Base-by-base conservation (phyloP, 1,140 invertebrate genomes). In the Drosophila tropicalis region DNA sequence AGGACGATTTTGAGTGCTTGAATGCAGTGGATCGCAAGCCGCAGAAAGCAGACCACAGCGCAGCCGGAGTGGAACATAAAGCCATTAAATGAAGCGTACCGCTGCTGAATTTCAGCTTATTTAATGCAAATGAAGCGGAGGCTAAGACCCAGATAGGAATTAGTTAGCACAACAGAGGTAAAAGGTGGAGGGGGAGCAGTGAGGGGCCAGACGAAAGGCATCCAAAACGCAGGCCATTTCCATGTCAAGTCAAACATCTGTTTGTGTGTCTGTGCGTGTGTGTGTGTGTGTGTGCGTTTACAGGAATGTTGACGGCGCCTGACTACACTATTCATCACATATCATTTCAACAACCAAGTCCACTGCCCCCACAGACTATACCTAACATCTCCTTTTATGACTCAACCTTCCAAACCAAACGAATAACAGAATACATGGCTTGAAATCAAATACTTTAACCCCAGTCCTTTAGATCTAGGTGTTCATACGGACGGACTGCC, bases 51-150 rank as follows among this genome's bases (percentile, higher is more conserved):
- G 40, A 44, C 36, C 36, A 13, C 10, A 13, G 36, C 3, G 55
- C n/a, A 15, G n/a, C 9, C 13, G 13, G 34, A 9, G 25, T 62
- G 36, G 75, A 72, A 70, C 82, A 86, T 86, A 86, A 82, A 86
- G 83, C 76, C 69, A 62, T 87, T 87, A 83, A 86, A 86, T 87
- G 83, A 73, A 79, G 76, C 83, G 60, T 87, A 70, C 66, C 70
- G 79, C 83, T 86, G 83, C 85, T 91, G 90, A 87, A 91, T 91
- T 91, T 91, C 82, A 91, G 90, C 90, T 91, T 90, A 91, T 91
- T 91, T 91, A 91, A 91, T 91, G 90, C 85, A 90, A 91, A 91
- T 91, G 90, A 91, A 84, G 81, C 89, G 77, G 76, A 73, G 61
- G 61, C 67, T 41, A 47, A 76, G 58, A 63, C 41, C 54, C 67